Conservation (phyloP, 2,113 vertebrate species). For the Percina caprodes region DNA sequence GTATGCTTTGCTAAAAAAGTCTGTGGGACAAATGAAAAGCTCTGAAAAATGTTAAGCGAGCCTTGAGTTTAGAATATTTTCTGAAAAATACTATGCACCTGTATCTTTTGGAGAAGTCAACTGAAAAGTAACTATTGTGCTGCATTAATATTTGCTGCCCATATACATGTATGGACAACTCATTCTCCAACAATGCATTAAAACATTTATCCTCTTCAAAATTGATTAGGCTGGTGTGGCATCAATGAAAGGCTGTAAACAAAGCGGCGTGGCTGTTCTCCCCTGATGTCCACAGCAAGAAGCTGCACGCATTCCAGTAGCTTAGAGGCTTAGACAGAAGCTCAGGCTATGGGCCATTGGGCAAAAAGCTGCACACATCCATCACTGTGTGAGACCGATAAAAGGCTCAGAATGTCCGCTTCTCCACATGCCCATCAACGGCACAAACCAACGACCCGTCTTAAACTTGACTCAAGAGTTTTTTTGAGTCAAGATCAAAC, state of each 20-base stretch:
- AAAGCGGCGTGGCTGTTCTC: conserved; percentile 58
- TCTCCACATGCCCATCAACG: conserved; percentile 54
- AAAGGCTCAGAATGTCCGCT: conserved; percentile 58
- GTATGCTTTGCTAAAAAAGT: background rate
- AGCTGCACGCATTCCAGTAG: conserved; percentile 76
- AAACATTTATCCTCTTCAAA: conserved; percentile 56
- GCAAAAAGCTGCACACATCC: conserved; percentile 71
- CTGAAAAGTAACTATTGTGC: background rate
- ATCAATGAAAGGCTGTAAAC: conserved; percentile 71
- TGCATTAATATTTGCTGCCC: conserved; percentile 24
- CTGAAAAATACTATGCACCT: background rate
- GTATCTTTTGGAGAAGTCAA: background rate
- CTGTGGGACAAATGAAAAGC: background rate
- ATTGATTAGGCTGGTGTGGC: conserved; percentile 69
- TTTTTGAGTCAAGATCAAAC: background rate
- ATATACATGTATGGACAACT: conserved; percentile 36
- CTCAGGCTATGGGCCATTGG: conserved; percentile 72
- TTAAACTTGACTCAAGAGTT: conserved; percentile 8
- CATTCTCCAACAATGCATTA: conserved; percentile 41
- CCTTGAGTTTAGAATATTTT: background rate
- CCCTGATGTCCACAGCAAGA: conserved; percentile 70
- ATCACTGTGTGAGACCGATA: conserved; percentile 77
- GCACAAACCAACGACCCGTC: conserved; percentile 31
- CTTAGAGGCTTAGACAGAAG: conserved; percentile 74
- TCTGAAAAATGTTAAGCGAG: background rate